A percentile compares a stretch with the other conserved stretches of the same genome.
These are phyloP conservation scores for Octonoba sinensis DNA, from an alignment of 2,888 invertebrate species.

Conservation along the genomic window DNA sequence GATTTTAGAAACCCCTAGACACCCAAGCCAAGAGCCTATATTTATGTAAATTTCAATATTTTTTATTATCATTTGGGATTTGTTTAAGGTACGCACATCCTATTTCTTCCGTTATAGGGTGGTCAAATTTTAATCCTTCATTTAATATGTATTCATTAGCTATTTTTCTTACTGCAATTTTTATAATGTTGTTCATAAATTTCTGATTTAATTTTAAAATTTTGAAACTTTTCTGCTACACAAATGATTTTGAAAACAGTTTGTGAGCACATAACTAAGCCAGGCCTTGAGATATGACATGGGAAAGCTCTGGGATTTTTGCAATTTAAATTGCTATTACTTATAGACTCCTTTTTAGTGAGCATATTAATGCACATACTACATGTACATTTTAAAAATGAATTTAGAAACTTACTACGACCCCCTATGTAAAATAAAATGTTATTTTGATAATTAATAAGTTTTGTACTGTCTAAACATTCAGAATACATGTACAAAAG, in stretches of 20 bases:
- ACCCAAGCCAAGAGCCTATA: too few relatives aligned
- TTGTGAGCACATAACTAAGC: not conserved
- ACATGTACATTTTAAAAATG: not conserved
- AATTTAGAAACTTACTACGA: not conserved
- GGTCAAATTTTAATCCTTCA: not conserved
- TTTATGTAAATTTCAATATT: conserved; percentile 4
- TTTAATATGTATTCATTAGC: not conserved
- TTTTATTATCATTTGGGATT: not conserved
- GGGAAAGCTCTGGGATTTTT: not conserved
- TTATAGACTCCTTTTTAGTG: not conserved
- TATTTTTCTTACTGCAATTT: not conserved
- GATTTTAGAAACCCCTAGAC: too few relatives aligned
- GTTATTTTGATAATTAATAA: not conserved
- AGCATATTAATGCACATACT: not conserved
- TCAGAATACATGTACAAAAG: not conserved
- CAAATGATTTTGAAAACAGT: not conserved
- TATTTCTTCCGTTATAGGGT: not conserved
- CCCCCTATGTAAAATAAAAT: not conserved
- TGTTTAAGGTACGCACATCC: not conserved
- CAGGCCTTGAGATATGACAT: not conserved
- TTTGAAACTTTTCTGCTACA: not conserved
- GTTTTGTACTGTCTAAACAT: not conserved
- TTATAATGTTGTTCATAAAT: not conserved
- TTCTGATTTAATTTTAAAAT: not conserved
- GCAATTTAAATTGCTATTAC: not conserved